phyloP scores from a whole-genome alignment of 2,888 invertebrate species.

The Diogma glabrata region DNA sequence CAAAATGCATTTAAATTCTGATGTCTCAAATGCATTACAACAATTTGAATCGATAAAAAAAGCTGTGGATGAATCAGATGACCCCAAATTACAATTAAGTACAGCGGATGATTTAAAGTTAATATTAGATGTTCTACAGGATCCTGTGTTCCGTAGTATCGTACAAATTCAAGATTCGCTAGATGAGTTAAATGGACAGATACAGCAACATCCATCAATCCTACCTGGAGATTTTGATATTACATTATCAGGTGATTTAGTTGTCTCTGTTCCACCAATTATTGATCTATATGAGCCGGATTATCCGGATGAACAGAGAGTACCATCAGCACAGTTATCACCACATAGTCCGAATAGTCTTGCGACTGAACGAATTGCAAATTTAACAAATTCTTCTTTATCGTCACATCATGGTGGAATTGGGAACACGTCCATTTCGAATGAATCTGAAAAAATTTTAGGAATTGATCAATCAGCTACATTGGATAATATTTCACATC shows the following conservation, averaged over 20 bases:
- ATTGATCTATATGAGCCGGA: slow-evolving; percentile 45
- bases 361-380: slow-evolving; percentile 11
- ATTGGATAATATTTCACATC: slow-evolving; percentile 6
- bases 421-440: slow-evolving; percentile 3
- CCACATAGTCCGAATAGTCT: slow-evolving; percentile 54
- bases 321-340: slow-evolving; percentile 63
- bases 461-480: slow-evolving; percentile 7
- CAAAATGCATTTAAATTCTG: slow-evolving; percentile 39
- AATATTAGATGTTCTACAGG: slow-evolving; percentile 71
- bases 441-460: slow-evolving; percentile 6
- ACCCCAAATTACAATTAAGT: slow-evolving; percentile 61
- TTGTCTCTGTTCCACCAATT: slow-evolving; percentile 49
- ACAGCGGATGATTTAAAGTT: slow-evolving; percentile 70
- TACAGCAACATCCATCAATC: slow-evolving; percentile 84
- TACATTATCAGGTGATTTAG: slow-evolving; percentile 57
- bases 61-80: slow-evolving; percentile 72
- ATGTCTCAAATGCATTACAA: slow-evolving; percentile 81
- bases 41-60: slow-evolving; percentile 80
- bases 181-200: slow-evolving; percentile 72
- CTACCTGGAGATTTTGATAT: slow-evolving; percentile 90
- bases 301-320: slow-evolving; percentile 59
- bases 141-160: slow-evolving; percentile 83
- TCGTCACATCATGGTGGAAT: slow-evolving; percentile 6
- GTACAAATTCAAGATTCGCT: slow-evolving; percentile 86
- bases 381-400: neutral